Base-by-base conservation (phyloP, 1,140 invertebrate genomes). In the Lasioglossum albipes region DNA sequence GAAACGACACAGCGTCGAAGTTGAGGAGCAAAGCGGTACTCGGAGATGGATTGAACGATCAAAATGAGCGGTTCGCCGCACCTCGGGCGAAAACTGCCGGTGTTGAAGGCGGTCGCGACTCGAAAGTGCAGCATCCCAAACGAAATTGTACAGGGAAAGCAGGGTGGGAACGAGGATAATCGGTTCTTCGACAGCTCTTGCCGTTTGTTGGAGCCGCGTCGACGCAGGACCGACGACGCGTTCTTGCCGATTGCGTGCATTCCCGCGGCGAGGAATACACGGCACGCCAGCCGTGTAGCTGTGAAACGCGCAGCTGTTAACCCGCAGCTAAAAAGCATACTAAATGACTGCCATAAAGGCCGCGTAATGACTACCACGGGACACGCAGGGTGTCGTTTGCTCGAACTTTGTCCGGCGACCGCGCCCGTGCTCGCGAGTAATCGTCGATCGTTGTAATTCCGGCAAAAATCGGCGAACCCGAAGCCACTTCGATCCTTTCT, bases 291-390 rank as follows among this genome's bases (percentile, higher is more conserved):
- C 73, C 68, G n/a, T 16, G 76, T 79, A 79, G 84, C 72, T 74
- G 84, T 86, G 85, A 90, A 89, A 86, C 81, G 85, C 85, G 84
- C 89, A 91, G 90, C 89, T 91, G 89, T 91, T 89, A 89, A 89
- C 87, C 90, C 87, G 89, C 89, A 89, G 85, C 88, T 88, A 84
- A 87, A 89, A 86, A 87, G 83, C 89, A 83, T 77, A 66, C 81
- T 86, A 81, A 89, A 87, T 83, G 62, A 84, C 84, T 78, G 72
- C 62, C 81, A 67, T 86, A 86, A 86, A 86, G 72, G 68, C 76
- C 67, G 75, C 75, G 78, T 86, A 86, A 86, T 79, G 74, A 86
- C 74, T 74, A 65, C 73, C 45, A 81, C 76, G 84, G 64, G 84
- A 86, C 74, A 85, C 72, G 83, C 70, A 79, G 57, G 59, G 70